A percentile compares a stretch with the other conserved stretches of the same genome.
These are phyloP conservation scores for Orycteropus afer DNA, from an alignment of 2,113 vertebrate species.

Conservation along the genomic window DNA sequence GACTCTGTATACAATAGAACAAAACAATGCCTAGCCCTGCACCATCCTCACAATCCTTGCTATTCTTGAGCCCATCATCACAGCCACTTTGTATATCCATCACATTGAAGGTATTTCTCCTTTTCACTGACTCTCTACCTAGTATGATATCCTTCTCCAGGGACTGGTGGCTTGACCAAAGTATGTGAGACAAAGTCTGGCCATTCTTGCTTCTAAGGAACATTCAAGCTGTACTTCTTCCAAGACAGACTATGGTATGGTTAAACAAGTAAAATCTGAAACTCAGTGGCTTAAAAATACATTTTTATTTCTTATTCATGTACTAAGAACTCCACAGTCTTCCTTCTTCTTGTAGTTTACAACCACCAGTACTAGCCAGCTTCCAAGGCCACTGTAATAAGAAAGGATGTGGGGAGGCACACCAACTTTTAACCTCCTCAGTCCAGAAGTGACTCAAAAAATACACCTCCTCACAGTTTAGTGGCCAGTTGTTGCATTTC, in stretches of 20 bases:
- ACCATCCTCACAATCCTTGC: no score
- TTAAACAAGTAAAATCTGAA: background rate
- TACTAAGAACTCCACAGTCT: background rate
- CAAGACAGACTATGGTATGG: background rate
- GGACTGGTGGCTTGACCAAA: no score
- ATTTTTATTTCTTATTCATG: background rate
- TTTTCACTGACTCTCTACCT: no score
- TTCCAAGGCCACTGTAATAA: background rate
- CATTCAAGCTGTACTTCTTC: no score
- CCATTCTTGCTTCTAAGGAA: no score
- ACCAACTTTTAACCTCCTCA: background rate
- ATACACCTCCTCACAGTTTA: background rate
- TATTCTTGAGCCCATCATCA: no score
- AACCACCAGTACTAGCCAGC: background rate
- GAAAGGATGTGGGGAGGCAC: background rate
- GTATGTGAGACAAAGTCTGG: no score
- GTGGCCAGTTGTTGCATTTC: background rate
- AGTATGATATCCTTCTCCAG: no score
- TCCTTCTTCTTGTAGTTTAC: background rate
- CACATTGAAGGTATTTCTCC: no score
- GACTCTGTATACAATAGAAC: no score
- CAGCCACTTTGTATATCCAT: no score
- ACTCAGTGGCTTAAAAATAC: background rate
- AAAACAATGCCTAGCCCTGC: no score
- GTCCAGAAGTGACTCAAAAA: background rate